Evolutionary conservation across 2,797 vertebrate species (phyloP), one percentile per base, ranked within the genome.

Genomic region (Characodon lateralis): DNA sequence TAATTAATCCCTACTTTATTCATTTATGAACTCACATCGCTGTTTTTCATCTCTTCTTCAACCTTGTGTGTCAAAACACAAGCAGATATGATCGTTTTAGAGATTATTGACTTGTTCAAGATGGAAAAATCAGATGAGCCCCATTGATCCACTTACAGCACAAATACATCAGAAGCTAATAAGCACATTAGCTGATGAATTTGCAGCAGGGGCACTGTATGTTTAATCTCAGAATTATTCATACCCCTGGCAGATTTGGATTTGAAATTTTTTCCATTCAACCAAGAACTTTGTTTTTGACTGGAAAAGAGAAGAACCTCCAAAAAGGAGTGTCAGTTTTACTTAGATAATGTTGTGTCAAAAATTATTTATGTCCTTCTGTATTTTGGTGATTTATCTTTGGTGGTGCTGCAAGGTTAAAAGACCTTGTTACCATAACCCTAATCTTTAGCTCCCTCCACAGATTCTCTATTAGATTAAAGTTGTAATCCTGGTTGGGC

Each of bases 121-220:
- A 76, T 73, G 13, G 48, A 46, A 14, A 71, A 72, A 46, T 24
- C 61, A 78, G 83, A 63, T 39, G 68, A 89, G 66, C 22, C 18
- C 3, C 82, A 88, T 90, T 84, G 83, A 82, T 66, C 73, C 75
- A 78, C 73, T 78, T 83, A 79, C 55, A 77, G 22, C 66, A 71
- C 55, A 74, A 78, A 81, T 56, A 79, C 74, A 80, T 74, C 31
- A 50, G 56, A 2, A 81, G 48, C 46, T 74, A 68, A 82, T 77
- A 74, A 84, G 75, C 65, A 31, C 53, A 10, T 26, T 55, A 79
- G 41, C 35, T 41, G 9, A 43, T 66, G 18, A 41, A 24, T 66
- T 22, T 31, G 31, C 28, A 63, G 16, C 59, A 63, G 28, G 18
- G 3, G 61, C 20, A 18, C 9, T 41, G 35, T 12, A 41, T 66